Evolutionary conservation across 2,888 invertebrate genomes (phyloP).

Genomic region (Dasysyrphus tricinctus): DNA sequence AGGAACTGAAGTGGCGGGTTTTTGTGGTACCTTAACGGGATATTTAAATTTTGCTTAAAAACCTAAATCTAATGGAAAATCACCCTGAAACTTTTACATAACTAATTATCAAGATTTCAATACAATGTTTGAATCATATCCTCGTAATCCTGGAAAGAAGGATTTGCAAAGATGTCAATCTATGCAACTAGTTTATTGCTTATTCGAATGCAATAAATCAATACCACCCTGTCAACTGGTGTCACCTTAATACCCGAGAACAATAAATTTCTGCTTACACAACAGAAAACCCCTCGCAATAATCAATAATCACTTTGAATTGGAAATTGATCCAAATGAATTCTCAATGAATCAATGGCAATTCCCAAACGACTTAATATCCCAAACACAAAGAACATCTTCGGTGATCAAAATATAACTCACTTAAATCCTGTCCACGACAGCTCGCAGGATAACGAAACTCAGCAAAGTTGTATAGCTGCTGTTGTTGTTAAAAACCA

Average conservation of each 20-base stretch:
- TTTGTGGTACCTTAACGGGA: neutral
- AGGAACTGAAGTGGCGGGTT: conserved; percentile 17
- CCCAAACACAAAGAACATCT: conserved; percentile 7
- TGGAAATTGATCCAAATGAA: conserved; percentile 67
- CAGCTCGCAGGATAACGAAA: conserved; percentile 60
- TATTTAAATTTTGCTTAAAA: neutral
- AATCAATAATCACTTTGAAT: conserved; percentile 73
- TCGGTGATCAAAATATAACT: conserved; percentile 54
- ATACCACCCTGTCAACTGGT: conserved; percentile 33
- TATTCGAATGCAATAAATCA: conserved; percentile 69
- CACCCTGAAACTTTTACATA: too few species aligned
- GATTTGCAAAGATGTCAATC: too few species aligned
- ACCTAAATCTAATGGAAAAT: too few species aligned
- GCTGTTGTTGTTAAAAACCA: conserved; percentile 39
- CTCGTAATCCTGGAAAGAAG: too few species aligned
- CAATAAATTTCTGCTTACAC: conserved; percentile 56
- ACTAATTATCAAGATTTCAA: too few species aligned
- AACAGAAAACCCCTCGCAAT: neutral
- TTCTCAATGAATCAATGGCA: conserved; percentile 43
- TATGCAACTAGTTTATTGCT: too few species aligned
- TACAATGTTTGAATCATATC: too few species aligned
- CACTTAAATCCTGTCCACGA: conserved; percentile 70
- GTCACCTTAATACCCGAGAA: conserved; percentile 60
- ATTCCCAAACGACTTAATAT: neutral
- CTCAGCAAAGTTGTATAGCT: conserved; percentile 46